Evolutionary conservation across 2,888 invertebrate genomes (phyloP).

Genomic region (Tenthredo amoena): DNA sequence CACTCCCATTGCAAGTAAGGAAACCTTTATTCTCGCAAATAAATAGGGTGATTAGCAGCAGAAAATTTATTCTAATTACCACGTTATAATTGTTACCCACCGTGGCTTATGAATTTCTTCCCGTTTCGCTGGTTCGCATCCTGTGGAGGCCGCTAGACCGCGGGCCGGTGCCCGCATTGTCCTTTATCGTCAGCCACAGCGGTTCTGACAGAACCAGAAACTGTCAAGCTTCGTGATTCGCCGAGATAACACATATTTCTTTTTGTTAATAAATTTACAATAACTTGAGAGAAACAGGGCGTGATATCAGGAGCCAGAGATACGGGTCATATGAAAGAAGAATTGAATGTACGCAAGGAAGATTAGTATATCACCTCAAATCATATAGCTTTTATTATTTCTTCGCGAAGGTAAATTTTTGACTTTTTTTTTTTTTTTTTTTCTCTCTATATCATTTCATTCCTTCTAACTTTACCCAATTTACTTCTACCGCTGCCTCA

Average conservation of each 20-base stretch:
- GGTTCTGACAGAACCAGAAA: slow-evolving; percentile 37
- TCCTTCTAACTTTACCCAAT: background rate
- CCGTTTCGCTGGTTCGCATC: slow-evolving; percentile 58
- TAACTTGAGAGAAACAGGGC: background rate
- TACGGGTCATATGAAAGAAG: background rate
- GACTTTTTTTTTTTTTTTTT: background rate
- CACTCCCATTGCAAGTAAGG: slow-evolving; percentile 46
- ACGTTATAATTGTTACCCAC: slow-evolving; percentile 69
- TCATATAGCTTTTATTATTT: background rate
- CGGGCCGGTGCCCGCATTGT: slow-evolving; percentile 48
- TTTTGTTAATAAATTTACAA: slow-evolving; percentile 41
- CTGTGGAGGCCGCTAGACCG: slow-evolving; percentile 52
- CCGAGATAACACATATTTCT: slow-evolving; percentile 30
- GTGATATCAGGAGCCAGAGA: background rate
- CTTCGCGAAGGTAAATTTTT: background rate
- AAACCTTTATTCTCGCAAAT: slow-evolving; percentile 63
- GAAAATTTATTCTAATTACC: slow-evolving; percentile 72
- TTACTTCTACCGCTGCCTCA: background rate
- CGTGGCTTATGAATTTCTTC: slow-evolving; percentile 66
- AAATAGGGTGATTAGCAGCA: slow-evolving; percentile 71
- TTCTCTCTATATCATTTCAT: background rate
- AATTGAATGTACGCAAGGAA: background rate
- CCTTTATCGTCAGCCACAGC: slow-evolving; percentile 36
- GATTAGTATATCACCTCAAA: background rate
- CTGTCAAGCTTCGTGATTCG: slow-evolving; percentile 31